A percentile compares a stretch with the other conserved stretches of the same genome.
These are phyloP conservation scores for Drepana falcataria DNA, from an alignment of 2,888 invertebrate genomes.

Conservation along the genomic window DNA sequence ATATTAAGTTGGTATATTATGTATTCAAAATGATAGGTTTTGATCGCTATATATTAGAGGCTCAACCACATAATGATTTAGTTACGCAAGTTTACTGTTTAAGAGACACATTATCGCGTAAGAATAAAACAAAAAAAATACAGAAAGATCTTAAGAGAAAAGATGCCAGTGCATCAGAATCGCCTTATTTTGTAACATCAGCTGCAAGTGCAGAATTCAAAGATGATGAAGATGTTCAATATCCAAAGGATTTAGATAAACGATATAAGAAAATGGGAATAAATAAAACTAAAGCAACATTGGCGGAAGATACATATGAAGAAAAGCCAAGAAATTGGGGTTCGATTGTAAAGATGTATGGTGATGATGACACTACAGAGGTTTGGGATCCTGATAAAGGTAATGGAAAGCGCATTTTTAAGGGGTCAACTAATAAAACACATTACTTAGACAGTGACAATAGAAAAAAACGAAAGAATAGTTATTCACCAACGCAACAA, in stretches of 20 bases:
- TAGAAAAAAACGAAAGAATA: not conserved
- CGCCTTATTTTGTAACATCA: slow-evolving; percentile 7
- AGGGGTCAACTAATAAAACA: not conserved
- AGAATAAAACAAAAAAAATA: slow-evolving; percentile 5
- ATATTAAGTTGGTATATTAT: too few relatives aligned
- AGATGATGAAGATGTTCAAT: not conserved
- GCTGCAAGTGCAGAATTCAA: slow-evolving; percentile 3
- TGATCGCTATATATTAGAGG: slow-evolving; percentile 4
- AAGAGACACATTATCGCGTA: not conserved
- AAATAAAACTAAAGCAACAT: not conserved
- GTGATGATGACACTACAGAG: slow-evolving; percentile 3
- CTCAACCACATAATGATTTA: slow-evolving; percentile 7
- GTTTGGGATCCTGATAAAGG: not conserved
- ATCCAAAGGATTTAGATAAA: not conserved
- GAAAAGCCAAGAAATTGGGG: slow-evolving; percentile 8
- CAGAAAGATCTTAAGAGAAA: slow-evolving; percentile 5
- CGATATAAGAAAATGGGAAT: not conserved
- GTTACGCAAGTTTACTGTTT: slow-evolving; percentile 6
- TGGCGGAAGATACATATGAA: not conserved
- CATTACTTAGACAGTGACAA: not conserved
- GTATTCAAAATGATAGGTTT: slow-evolving; percentile 4
- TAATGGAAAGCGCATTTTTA: not conserved
- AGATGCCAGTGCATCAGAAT: slow-evolving; percentile 5
- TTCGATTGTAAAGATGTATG: slow-evolving; percentile 15
- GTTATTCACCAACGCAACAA: not conserved